Evolutionary conservation across 2,888 invertebrate genomes (phyloP), one percentile per base, ranked within the genome.

Genomic region (Slavum lentiscoides): DNA sequence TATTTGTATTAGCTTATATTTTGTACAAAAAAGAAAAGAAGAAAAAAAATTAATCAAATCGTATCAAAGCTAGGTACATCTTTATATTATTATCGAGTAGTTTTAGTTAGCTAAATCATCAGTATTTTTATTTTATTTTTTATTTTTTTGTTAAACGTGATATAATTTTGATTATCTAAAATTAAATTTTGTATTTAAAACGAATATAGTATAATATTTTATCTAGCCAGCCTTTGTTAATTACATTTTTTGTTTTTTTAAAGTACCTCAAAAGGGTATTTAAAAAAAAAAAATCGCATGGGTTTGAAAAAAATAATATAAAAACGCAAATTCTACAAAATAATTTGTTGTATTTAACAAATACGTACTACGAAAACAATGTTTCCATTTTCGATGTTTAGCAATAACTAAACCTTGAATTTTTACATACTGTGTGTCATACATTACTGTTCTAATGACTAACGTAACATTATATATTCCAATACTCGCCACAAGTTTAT

Each of bases 1-100:
- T 76, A 77, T 76, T 75, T 76, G 61, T 76, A 76, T 69, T 77
- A 69, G 53, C 53, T 69, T 68, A 76, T 76, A 77, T 61, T 69
- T 77, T 77, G 49, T 77, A 69, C 61, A 53, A 37, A 53, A 76
- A 8, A 77, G 69, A 62, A 23, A 70, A 77, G 69, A 62, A 23
- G 62, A 49, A 13, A 1, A 11, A 49, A 43, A 43, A 43, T 6
- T 39, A 76, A 76, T 76, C 76, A 77, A 77, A 77, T 39, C 5
- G 61, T 53, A 70, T 62, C 69, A 53, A 15, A 59, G 49, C 69
- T 62, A 70, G 77, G 17, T 77, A 69, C 77, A 70, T 49, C 59
- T 49, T 68, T 76, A 67, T 75, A 67, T 55, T 67, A 75, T 58
- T 58, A 64, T 66, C 39, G 19, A 68, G 67, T 75, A 75, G 49